Base-by-base conservation (phyloP, 2,113 vertebrate genomes). In the Cyanoderma ruficeps region DNA sequence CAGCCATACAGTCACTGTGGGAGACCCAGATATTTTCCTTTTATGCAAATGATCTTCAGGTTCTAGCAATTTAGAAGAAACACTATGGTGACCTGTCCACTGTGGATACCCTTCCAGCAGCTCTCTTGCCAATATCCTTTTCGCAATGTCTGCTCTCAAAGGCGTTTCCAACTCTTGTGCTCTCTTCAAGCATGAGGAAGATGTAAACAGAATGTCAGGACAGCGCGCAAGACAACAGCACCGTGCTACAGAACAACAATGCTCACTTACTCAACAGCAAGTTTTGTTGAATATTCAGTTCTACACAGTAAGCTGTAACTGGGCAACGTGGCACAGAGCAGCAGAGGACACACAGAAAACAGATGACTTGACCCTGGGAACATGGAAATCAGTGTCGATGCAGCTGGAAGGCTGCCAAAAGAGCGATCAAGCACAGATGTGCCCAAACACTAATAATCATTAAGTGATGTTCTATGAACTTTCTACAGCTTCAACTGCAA, bases 381-480 rank as follows among this genome's bases (percentile, higher is more conserved):
- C 50, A 52, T 0, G 2, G 71, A 63, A 27, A 95, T 71, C 35
- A 11, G 25, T n/a, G 33, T 30, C 1, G 0, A 52, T 57, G 68
- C 83, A 78, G 63, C 41, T 95, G 94, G 85, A 90, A 72, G 50
- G 55, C 5, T 85, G 87, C 80, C 94, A 84, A 47, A 35, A 87
- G 30, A 71, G 22, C 5, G 8, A 90, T 65, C 52, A 63, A 86
- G 59, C 42, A 59, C 86, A 95, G 93, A 92, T 83, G 55, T 89
- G 68, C 68, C 50, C 64, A 23, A 86, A 75, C 64, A 74, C 65
- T 83, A 74, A 83, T 83, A 78, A 64, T 81, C 60, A 94, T 87
- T 95, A 93, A 92, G 44, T 10, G 6, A 81, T 70, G 83, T 56
- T 90, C 88, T 69, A 61, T 95, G 91, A 95, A 81, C 91, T 89